Evolutionary conservation across 2,113 vertebrate species (phyloP).

Genomic region (Hymenochirus boettgeri): DNA sequence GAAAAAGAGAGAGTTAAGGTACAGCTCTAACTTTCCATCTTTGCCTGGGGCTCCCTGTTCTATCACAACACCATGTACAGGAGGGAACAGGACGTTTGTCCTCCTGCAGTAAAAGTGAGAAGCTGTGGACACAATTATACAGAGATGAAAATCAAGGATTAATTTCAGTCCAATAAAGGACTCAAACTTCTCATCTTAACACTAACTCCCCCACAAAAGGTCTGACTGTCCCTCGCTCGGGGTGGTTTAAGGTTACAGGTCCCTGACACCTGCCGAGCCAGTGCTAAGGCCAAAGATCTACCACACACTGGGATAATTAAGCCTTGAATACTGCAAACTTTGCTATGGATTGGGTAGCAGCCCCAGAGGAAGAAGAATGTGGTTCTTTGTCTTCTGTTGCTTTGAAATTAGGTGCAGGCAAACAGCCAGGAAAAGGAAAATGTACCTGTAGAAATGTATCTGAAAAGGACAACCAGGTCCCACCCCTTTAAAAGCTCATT

Average conservation of each 20-base stretch:
- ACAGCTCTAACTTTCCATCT: no score
- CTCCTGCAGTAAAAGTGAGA: no score
- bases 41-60: no score
- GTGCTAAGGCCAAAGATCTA: neutral
- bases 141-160: no score
- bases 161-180: no score
- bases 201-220: neutral
- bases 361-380: conserved; percentile 45
- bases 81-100: no score
- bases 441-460: conserved; percentile 54
- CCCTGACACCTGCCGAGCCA: neutral
- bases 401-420: conserved; percentile 51
- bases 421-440: conserved; percentile 52
- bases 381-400: conserved; percentile 49
- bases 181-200: no score
- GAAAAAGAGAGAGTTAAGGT: no score
- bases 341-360: conserved; percentile 39
- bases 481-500: conserved; percentile 45
- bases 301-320: neutral
- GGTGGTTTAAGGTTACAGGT: neutral
- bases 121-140: no score
- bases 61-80: no score
- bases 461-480: conserved; percentile 51
- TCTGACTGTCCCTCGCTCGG: neutral
- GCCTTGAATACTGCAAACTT: neutral